Percentiles rank a stretch among this genome's conserved stretches.
Conservation (phyloP, 2,797 vertebrate species). For the Parotocinclus haroldoi region DNA sequence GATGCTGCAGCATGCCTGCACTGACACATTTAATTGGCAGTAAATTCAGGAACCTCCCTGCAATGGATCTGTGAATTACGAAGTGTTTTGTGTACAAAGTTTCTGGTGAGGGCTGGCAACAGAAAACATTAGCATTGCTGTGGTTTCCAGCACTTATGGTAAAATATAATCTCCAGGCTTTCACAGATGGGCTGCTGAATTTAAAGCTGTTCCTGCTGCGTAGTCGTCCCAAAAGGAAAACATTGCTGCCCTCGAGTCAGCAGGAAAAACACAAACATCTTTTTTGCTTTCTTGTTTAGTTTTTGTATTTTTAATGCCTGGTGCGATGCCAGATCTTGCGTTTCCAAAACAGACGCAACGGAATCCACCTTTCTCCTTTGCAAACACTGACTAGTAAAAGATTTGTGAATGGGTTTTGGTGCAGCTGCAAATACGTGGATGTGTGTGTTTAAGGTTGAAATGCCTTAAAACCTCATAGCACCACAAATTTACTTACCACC, state of each 20-base stretch:
- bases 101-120: conserved; percentile 37
- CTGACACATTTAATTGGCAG: conserved; percentile 38
- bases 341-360: too few species aligned
- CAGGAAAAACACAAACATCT: too few species aligned
- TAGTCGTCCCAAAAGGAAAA: conserved; percentile 3
- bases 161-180: conserved; percentile 48
- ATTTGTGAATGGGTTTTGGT: too few species aligned
- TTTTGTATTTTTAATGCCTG: too few species aligned
- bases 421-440: too few species aligned
- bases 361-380: too few species aligned
- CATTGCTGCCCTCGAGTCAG: not conserved
- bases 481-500: too few species aligned
- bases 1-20: conserved; percentile 25
- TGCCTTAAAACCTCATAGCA: too few species aligned
- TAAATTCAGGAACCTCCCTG: conserved; percentile 35
- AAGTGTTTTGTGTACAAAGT: conserved; percentile 37
- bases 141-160: conserved; percentile 44
- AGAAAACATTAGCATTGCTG: conserved; percentile 52
- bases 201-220: conserved; percentile 21
- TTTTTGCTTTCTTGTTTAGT: too few species aligned
- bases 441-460: too few species aligned
- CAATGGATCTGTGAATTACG: conserved; percentile 35
- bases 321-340: too few species aligned
- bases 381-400: too few species aligned
- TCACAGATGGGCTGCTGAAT: conserved; percentile 20